These are phyloP conservation scores for Lycaena phlaeas DNA, from an alignment of 2,888 invertebrate species.

Conservation along the genomic window DNA sequence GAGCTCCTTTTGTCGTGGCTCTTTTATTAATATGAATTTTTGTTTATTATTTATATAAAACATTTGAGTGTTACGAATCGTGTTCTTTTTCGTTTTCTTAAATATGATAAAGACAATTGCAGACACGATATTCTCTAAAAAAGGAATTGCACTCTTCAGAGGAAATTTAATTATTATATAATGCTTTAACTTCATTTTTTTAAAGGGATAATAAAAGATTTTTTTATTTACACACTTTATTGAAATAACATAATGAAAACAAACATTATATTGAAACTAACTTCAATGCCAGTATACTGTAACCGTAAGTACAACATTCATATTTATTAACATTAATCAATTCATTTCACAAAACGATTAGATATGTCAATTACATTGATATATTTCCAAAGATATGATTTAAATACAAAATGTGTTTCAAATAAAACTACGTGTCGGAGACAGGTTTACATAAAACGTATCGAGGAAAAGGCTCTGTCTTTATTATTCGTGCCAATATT, in stretches of 20 bases:
- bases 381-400: slow-evolving; percentile 54
- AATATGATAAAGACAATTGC: no score
- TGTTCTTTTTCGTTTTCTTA: no score
- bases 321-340: slow-evolving; percentile 62
- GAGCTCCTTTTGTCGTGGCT: no score
- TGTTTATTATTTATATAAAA: no score
- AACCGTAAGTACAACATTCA: slow-evolving; percentile 68
- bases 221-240: slow-evolving; percentile 72
- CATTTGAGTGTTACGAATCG: no score
- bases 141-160: no score
- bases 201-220: slow-evolving; percentile 22
- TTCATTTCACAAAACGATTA: slow-evolving; percentile 64
- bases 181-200: no score
- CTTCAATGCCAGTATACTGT: slow-evolving; percentile 61
- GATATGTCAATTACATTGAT: slow-evolving; percentile 67
- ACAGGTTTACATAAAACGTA: slow-evolving; percentile 6
- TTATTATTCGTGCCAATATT: neutral
- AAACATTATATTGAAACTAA: slow-evolving; percentile 65
- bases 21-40: no score
- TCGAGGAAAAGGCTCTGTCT: slow-evolving; percentile 1
- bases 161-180: no score
- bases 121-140: no score
- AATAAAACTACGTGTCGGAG: slow-evolving; percentile 12
- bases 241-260: slow-evolving; percentile 71
- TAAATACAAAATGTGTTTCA: slow-evolving; percentile 27